Base-by-base conservation (phyloP, 2,113 vertebrate species). In the Strix aluco region DNA sequence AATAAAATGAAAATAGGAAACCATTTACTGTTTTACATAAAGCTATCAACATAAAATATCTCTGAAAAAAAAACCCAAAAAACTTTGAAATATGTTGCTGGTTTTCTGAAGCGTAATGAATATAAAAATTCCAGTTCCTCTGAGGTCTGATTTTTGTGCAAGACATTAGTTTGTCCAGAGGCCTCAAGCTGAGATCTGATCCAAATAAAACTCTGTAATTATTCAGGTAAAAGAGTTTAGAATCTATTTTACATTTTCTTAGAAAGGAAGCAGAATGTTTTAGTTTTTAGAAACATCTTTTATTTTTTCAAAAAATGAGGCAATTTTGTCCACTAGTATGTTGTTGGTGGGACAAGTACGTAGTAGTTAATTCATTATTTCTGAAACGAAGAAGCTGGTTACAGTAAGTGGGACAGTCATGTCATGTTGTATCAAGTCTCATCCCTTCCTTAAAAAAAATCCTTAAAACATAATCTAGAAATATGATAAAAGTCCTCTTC, bases 321-420 rank as follows among this genome's bases (percentile, higher is more conserved):
- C 40, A 18, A 25, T 70, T 92, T 96, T 26, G 21, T 82, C 49
- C 55, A 65, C 25, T 30, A 2, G 29, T 42, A 4, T 51, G 15
- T 25, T 57, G 75, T 67, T 34, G 47, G 71, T 73, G 54, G 54
- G 90, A 92, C 70, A 67, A 93, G 63, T 66, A 95, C 82, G 78
- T 96, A 66, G 11, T 81, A 36, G 52, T 91, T 93, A 87, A 83
- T 78, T 90, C 38, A 44, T 94, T 96, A 81, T 59, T 95, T 94
- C 42, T 90, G 74, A 96, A 97, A 86, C 61, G 90, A 96, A 93
- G 54, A 72, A 83, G 77, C 20, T 63, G 57, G 78, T 95, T 83
- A 59, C 29, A 70, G 81, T 91, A 40, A 91, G 61, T 92, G 55
- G 95, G 67, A 86, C 26, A 81, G 82, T 40, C 52, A 34, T 73